phyloP scores from a whole-genome alignment of 2,797 vertebrate species.

The Anguilla obscura region DNA sequence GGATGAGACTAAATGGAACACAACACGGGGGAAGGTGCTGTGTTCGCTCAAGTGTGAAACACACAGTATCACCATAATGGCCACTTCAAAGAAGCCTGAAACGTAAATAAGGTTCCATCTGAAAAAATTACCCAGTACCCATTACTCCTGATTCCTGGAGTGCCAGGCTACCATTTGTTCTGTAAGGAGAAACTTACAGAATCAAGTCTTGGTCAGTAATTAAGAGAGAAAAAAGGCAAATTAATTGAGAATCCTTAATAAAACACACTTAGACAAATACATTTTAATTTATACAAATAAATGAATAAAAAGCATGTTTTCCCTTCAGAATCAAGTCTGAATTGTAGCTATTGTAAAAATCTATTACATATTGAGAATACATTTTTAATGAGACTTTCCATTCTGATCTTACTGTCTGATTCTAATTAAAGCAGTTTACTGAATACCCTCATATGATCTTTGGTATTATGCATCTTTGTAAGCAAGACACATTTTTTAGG shows the following conservation, averaged over 20 bases:
- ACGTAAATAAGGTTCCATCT: slow-evolving; percentile 27
- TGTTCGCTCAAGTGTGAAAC: slow-evolving; percentile 5
- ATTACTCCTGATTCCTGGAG: slow-evolving; percentile 2
- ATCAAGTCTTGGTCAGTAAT: not conserved
- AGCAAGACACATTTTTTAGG: not conserved
- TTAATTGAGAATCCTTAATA: not conserved
- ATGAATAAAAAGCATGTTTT: not conserved
- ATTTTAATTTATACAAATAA: not conserved
- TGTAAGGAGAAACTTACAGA: not conserved
- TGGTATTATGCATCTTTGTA: not conserved
- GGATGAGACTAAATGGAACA: slow-evolving; percentile 16
- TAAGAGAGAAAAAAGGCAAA: not conserved
- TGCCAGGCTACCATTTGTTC: slow-evolving; percentile 11
- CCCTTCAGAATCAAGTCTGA: not conserved
- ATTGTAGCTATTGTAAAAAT: not conserved
- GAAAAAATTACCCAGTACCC: slow-evolving; percentile 6
- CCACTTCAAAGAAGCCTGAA: slow-evolving; percentile 7
- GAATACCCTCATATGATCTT: not conserved
- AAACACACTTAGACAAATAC: not conserved
- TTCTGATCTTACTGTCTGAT: not conserved
- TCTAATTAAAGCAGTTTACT: not conserved
- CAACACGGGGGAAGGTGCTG: not conserved
- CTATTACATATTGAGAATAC: not conserved
- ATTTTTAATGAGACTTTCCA: not conserved
- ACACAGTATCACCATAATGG: not conserved